Conservation (phyloP, 2,888 invertebrate genomes). For the Ichneumoninae sp. region DNA sequence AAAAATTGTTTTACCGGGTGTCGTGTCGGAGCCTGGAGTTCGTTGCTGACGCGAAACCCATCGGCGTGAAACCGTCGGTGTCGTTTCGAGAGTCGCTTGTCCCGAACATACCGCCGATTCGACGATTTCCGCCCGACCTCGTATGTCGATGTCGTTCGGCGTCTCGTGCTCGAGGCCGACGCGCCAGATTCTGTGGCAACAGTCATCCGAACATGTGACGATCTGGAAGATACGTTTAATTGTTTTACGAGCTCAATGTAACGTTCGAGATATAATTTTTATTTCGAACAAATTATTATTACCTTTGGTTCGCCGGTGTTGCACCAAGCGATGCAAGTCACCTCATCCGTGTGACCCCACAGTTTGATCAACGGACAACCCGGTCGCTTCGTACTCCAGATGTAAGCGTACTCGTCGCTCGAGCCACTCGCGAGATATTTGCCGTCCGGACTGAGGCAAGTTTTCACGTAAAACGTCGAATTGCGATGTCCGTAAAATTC, state of each 20-base stretch:
- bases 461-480: constrained; percentile 94
- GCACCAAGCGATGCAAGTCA: constrained; percentile 95
- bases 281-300: constrained; percentile 29
- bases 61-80: constrained; percentile 76
- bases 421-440: constrained; percentile 95
- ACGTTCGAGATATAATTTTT: neutral
- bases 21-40: constrained; percentile 75
- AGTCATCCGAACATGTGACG: constrained; percentile 94
- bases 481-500: constrained; percentile 89
- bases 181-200: constrained; percentile 91
- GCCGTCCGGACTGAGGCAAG: constrained; percentile 92
- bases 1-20: constrained; percentile 67
- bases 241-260: neutral
- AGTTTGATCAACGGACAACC: constrained; percentile 89
- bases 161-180: constrained; percentile 86
- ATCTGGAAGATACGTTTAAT: constrained; percentile 82
- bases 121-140: constrained; percentile 85
- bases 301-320: constrained; percentile 86
- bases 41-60: constrained; percentile 70
- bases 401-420: constrained; percentile 93
- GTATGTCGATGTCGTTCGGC: constrained; percentile 82
- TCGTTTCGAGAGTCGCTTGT: constrained; percentile 75
- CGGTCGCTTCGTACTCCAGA: constrained; percentile 91
- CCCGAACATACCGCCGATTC: constrained; percentile 70
- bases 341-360: constrained; percentile 93